phyloP scores from a whole-genome alignment of 2,113 vertebrate species.

The Labeo catla region DNA sequence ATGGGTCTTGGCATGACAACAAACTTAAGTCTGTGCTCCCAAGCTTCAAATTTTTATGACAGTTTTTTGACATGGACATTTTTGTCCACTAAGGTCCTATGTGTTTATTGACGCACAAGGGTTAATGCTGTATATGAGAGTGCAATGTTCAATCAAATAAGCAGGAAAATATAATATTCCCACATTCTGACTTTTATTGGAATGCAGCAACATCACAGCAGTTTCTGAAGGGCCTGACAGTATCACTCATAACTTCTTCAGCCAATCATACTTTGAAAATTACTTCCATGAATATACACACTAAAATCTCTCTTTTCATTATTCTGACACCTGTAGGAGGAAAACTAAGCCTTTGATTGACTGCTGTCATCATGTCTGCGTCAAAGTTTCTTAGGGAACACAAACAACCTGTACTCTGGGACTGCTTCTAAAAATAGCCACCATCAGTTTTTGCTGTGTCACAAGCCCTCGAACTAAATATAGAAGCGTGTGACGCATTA shows the following conservation, averaged over 20 bases:
- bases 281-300: not conserved
- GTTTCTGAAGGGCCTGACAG: not conserved
- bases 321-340: not conserved
- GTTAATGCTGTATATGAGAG: no score
- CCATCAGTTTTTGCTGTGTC: not conserved
- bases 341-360: not conserved
- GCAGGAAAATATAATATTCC: not conserved
- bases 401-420: not conserved
- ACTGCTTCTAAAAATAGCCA: constrained; percentile 41
- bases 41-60: no score
- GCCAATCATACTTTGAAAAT: not conserved
- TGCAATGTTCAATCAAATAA: not conserved
- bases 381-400: not conserved
- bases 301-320: not conserved
- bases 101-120: no score
- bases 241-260: not conserved
- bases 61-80: no score
- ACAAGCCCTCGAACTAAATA: constrained; percentile 40
- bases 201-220: not conserved
- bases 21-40: no score
- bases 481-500: constrained; percentile 7
- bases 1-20: no score
- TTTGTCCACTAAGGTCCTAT: no score
- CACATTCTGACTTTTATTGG: not conserved
- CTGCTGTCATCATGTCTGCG: not conserved